Percentiles rank a stretch among this genome's conserved stretches.
Evolutionary conservation across 2,888 invertebrate genomes (phyloP).

Genomic region (Lathronympha strigana): DNA sequence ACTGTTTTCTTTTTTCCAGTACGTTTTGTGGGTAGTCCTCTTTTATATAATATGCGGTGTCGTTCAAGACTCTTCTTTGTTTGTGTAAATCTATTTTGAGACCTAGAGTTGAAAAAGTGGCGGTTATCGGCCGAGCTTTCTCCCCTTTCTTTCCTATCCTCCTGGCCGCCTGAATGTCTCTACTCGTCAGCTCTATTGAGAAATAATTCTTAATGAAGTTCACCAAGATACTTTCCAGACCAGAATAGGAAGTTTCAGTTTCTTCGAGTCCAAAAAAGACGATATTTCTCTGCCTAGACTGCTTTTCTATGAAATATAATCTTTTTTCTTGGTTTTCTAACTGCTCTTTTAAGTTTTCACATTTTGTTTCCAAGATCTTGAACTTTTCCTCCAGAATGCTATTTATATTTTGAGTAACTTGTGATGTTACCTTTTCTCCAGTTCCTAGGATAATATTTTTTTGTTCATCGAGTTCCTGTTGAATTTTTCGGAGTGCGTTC

Average conservation of each 20-base stretch:
- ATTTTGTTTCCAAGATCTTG: neutral
- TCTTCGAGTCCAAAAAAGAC: neutral
- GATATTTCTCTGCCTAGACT: neutral
- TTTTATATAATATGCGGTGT: slow-evolving; percentile 16
- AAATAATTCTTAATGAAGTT: no score
- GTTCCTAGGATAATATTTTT: slow-evolving; percentile 2
- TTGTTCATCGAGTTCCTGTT: slow-evolving; percentile 2
- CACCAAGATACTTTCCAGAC: neutral
- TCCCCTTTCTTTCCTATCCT: slow-evolving; percentile 18
- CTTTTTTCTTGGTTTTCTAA: neutral
- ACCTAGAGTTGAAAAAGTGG: slow-evolving; percentile 5
- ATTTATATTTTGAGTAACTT: neutral
- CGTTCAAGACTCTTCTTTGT: neutral
- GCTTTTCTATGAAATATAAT: neutral
- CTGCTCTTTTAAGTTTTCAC: neutral
- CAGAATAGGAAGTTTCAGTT: neutral
- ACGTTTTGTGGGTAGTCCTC: slow-evolving; percentile 24
- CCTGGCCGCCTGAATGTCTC: slow-evolving; percentile 6
- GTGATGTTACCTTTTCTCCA: neutral
- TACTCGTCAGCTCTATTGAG: no score
- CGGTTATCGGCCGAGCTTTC: neutral
- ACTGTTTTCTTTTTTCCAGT: slow-evolving; percentile 23
- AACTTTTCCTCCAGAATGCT: neutral
- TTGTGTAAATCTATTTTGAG: slow-evolving; percentile 8
- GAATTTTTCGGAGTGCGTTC: slow-evolving; percentile 2